These are phyloP conservation scores for Asarcornis scutulata DNA, from an alignment of 2,113 vertebrate species.

Conservation along the genomic window DNA sequence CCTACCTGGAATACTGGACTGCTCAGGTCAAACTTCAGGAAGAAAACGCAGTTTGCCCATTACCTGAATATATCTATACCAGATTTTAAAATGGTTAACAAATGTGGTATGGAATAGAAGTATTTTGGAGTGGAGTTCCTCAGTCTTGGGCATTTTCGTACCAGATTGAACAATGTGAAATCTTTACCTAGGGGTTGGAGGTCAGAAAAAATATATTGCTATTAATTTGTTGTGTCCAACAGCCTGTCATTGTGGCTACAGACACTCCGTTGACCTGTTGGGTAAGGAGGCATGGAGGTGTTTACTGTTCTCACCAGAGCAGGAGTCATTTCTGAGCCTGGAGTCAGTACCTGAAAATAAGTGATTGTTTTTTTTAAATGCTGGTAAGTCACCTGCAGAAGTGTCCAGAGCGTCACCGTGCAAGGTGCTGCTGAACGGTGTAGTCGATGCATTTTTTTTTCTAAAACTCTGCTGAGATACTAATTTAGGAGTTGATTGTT, in stretches of 20 bases:
- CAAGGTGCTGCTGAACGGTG: background rate
- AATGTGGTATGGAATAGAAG: background rate
- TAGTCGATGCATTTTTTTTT: background rate
- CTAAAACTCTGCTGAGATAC: background rate
- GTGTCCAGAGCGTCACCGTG: fast-evolving
- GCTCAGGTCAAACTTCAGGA: background rate
- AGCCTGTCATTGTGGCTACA: conserved; percentile 24
- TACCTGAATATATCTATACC: background rate
- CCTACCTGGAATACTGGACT: background rate
- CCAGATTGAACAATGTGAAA: background rate
- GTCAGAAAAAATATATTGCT: background rate
- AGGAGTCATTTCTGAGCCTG: background rate
- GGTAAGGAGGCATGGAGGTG: background rate
- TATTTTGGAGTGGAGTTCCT: background rate
- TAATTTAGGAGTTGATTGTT: conserved; percentile 33
- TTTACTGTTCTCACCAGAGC: background rate
- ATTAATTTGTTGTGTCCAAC: background rate
- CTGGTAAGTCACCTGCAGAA: background rate
- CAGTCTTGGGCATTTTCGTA: background rate
- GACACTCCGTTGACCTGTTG: background rate
- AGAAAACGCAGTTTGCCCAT: background rate
- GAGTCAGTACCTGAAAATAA: background rate
- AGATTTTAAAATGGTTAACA: background rate
- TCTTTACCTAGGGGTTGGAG: conserved; percentile 20
- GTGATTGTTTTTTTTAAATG: background rate